phyloP scores from a whole-genome alignment of 2,888 invertebrate species.

The Agrilus biguttatus region DNA sequence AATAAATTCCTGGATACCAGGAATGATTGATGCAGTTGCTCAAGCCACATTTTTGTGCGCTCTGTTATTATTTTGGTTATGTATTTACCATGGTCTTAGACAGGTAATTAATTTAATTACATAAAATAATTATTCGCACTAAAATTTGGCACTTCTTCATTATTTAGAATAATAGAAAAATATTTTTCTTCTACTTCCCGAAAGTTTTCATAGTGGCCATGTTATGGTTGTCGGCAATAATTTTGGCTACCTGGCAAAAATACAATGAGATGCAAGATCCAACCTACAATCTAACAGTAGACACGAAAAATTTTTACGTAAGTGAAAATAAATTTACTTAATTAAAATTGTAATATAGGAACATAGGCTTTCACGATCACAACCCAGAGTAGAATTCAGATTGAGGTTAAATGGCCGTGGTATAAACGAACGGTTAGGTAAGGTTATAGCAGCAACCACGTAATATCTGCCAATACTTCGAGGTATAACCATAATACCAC shows the following conservation, averaged over 20 bases:
- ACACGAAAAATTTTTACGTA: conserved; percentile 71
- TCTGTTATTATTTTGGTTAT: conserved; percentile 86
- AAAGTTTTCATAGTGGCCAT: conserved; percentile 77
- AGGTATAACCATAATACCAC: too few species aligned
- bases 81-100: conserved; percentile 86
- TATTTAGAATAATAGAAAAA: conserved; percentile 69
- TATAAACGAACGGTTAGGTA: too few species aligned
- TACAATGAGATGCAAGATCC: conserved; percentile 81
- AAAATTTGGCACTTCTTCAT: too few species aligned
- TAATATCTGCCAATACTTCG: too few species aligned
- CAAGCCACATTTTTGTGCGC: conserved; percentile 82
- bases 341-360: too few species aligned
- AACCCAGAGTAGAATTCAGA: too few species aligned
- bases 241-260: conserved; percentile 80
- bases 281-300: conserved; percentile 79
- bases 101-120: conserved; percentile 42
- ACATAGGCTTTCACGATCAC: too few species aligned
- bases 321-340: conserved; percentile 22
- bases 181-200: conserved; percentile 78
- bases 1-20: conserved; percentile 77
- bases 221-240: conserved; percentile 76
- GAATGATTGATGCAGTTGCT: conserved; percentile 80
- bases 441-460: too few species aligned
- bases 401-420: too few species aligned
- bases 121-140: too few species aligned